These are phyloP conservation scores for Vicugna pacos DNA, from an alignment of 2,113 vertebrate species.

Conservation along the genomic window DNA sequence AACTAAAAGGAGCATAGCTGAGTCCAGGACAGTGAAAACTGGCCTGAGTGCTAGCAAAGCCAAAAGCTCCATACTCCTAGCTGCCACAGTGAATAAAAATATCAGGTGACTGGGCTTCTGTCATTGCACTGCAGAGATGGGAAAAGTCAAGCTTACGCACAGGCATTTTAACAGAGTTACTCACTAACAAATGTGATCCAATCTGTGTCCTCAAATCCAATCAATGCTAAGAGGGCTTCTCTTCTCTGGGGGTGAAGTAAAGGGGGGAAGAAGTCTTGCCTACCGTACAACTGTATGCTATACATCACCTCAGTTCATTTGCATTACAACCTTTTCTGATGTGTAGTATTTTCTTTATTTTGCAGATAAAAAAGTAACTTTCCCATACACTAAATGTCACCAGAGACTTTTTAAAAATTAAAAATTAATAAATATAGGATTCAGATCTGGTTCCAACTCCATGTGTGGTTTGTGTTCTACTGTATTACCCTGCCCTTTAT, in stretches of 20 bases:
- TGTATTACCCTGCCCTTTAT: not conserved
- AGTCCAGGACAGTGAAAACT: not conserved
- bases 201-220: not conserved
- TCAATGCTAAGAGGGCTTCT: not conserved
- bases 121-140: not conserved
- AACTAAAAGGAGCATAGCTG: not conserved
- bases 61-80: accelerated
- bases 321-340: not conserved
- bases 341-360: not conserved
- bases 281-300: not conserved
- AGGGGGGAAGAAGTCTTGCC: not conserved
- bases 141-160: not conserved
- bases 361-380: not conserved
- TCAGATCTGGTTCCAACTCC: not conserved
- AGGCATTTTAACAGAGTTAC: not conserved
- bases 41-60: not conserved
- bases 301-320: not conserved
- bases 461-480: not conserved
- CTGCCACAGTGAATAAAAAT: not conserved
- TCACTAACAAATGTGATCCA: not conserved
- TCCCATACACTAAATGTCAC: not conserved
- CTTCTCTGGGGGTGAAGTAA: not conserved
- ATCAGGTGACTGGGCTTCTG: not conserved
- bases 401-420: not conserved
- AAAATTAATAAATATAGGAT: not conserved